phyloP scores from a whole-genome alignment of 2,888 invertebrate genomes.

The Cetonia aurata region DNA sequence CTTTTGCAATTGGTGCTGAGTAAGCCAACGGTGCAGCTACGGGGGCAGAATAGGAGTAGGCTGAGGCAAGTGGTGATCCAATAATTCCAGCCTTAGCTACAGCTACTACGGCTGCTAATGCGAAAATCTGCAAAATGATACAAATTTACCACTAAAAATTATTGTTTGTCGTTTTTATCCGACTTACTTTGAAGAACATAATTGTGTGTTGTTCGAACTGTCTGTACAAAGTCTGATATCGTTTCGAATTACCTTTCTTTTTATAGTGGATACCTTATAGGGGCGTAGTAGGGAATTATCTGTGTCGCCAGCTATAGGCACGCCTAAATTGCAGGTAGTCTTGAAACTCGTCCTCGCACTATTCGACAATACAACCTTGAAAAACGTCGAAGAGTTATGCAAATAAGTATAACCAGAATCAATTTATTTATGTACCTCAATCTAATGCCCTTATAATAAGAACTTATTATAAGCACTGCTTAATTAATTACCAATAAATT shows the following conservation, averaged over 20 bases:
- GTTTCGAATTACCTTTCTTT: background rate
- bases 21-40: constrained; percentile 51
- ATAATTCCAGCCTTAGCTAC: constrained; percentile 51
- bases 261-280: constrained; percentile 1
- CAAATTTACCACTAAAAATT: background rate
- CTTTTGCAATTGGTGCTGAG: constrained; percentile 47
- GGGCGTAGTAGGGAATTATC: constrained; percentile 11
- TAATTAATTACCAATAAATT: too few relatives aligned
- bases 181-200: constrained; percentile 25
- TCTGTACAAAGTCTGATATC: constrained; percentile 7
- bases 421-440: too few relatives aligned
- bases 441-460: too few relatives aligned
- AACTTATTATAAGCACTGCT: too few relatives aligned
- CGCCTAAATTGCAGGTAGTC: constrained; percentile 12
- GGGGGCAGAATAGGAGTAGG: constrained; percentile 48
- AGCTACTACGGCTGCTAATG: constrained; percentile 62
- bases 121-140: constrained; percentile 44
- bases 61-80: constrained; percentile 51
- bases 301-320: background rate
- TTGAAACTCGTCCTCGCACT: constrained; percentile 9
- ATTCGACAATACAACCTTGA: constrained; percentile 3
- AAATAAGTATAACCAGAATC: background rate
- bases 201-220: constrained; percentile 1
- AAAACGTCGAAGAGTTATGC: constrained; percentile 3
- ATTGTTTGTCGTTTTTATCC: background rate